Evolutionary conservation across 2,797 vertebrate genomes (phyloP), one percentile per base, ranked within the genome.

Genomic region (Varecia variegata): DNA sequence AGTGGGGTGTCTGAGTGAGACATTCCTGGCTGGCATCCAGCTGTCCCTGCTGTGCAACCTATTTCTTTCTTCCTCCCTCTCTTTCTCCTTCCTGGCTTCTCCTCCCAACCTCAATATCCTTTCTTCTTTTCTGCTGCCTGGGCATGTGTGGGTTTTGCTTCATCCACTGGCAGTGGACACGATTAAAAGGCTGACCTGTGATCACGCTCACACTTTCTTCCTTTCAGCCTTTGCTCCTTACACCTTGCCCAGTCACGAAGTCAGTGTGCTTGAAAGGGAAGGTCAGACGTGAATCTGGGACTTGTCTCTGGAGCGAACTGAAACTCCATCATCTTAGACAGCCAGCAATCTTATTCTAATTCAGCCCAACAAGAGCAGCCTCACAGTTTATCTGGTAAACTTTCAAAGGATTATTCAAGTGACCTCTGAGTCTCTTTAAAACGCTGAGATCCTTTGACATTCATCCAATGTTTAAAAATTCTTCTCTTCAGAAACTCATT

Each of bases 311-410:
- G 70, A 68, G 89, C 87, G 62, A 90, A 83, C 54, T 54, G 74
- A 74, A 94, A 70, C 77, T 87, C 88, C 76, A 20, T 56, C 17
- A 38, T 70, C 20, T 74, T 70, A 70, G 88, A 40, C 62, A 94
- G 65, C 67, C 71, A 82, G 94, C 47, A 87, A 65, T 87, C 80
- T 94, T 82, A 47, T 80, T 92, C 70, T 91, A 89, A 87, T 91
- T 97, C 88, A 81, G 67, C 91, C 67, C 70, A 88, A 40, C 52
- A 94, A 73, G 71, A 70, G 32, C 76, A 54, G 0, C 81, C 86
- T 97, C 58, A 83, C 74, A 43, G 23, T 50, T 8, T 93, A 56
- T 67, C 85, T 91, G 65, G 81, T 84, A 74, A 73, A 71, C 82
- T 95, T 90, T 80, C 76, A 50, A 79, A 93, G 65, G 54, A 71